Evolutionary conservation across 2,113 vertebrate genomes (phyloP).

Genomic region (Prunella himalayana): DNA sequence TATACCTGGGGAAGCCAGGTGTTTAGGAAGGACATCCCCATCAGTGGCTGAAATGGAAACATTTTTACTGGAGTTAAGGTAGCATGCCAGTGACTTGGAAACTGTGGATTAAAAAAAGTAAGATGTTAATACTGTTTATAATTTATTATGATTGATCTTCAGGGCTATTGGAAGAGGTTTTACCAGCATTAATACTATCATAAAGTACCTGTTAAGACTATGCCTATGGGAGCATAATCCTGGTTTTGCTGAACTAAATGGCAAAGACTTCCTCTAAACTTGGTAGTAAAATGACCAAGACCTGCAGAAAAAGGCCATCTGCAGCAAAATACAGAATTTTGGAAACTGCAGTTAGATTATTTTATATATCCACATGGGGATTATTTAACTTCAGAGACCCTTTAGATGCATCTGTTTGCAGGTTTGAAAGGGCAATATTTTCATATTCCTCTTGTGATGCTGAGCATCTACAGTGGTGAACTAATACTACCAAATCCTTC

Average conservation of each 20-base stretch:
- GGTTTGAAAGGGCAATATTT: constrained; percentile 70
- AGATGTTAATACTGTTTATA: background rate
- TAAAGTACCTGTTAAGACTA: background rate
- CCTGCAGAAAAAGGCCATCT: background rate
- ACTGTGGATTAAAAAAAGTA: background rate
- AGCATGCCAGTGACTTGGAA: background rate
- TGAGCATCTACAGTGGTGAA: constrained; percentile 61
- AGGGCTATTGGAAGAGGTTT: background rate
- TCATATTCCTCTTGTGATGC: constrained; percentile 61
- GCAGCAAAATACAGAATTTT: background rate
- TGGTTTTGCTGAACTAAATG: background rate
- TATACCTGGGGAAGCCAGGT: background rate
- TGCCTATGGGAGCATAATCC: background rate
- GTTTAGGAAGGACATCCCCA: background rate
- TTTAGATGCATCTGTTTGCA: constrained; percentile 66
- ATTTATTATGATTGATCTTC: background rate
- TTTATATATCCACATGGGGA: constrained; percentile 53
- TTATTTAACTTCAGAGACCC: constrained; percentile 61
- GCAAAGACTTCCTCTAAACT: background rate
- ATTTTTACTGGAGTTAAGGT: background rate
- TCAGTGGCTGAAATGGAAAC: background rate
- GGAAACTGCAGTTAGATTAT: background rate
- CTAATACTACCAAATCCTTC: constrained; percentile 68
- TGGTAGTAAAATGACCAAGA: background rate
- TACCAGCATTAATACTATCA: background rate